Conservation (phyloP, 1,140 invertebrate species). For the Plodia interpunctella region DNA sequence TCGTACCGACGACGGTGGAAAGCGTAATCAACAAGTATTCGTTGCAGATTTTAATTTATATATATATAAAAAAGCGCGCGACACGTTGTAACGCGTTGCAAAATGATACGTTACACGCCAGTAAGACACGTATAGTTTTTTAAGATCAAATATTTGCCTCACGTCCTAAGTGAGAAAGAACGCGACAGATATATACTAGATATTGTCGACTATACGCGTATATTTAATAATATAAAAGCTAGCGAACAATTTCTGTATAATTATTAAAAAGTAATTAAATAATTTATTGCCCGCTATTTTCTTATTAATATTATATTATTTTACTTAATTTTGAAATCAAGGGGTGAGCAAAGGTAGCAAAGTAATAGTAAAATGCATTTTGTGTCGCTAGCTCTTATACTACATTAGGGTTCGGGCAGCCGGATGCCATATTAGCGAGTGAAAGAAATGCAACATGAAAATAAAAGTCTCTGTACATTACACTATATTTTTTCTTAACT, state of each 20-base stretch:
- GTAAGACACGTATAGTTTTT: not conserved
- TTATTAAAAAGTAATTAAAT: too few species aligned
- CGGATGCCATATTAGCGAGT: not conserved
- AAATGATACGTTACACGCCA: constrained; percentile 4
- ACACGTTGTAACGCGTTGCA: not conserved
- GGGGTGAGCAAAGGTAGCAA: not conserved
- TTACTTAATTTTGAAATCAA: not conserved
- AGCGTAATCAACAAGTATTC: not conserved
- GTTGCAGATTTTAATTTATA: not conserved
- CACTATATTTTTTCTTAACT: not conserved
- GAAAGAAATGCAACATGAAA: constrained; percentile 5
- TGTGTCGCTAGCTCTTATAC: not conserved
- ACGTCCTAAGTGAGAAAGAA: not conserved
- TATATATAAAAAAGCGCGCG: not conserved
- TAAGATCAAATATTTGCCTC: not conserved
- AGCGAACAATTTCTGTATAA: not conserved
- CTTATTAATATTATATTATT: not conserved
- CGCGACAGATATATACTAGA: not conserved
- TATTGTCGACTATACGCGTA: not conserved
- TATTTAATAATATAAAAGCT: not conserved
- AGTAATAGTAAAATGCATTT: not conserved
- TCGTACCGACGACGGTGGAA: not conserved
- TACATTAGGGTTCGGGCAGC: not conserved
- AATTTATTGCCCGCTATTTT: not conserved
- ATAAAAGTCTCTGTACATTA: not conserved